These are phyloP conservation scores for Hydraecia micacea DNA, from an alignment of 2,888 invertebrate genomes.

Conservation along the genomic window DNA sequence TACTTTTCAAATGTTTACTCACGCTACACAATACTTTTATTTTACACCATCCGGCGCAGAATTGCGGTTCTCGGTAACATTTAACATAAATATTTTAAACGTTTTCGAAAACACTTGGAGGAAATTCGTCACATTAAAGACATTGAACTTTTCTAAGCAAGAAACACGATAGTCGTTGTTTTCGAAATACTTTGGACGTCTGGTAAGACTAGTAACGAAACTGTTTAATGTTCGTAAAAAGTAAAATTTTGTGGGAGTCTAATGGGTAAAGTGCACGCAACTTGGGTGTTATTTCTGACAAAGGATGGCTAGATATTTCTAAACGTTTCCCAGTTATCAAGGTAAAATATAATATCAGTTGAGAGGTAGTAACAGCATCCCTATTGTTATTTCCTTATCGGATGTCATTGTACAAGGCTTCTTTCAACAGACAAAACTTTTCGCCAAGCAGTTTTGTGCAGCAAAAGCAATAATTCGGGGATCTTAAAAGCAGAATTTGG, in stretches of 20 bases:
- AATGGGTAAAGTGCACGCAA: constrained; percentile 7
- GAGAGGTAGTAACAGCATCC: neutral
- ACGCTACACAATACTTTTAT: constrained; percentile 46
- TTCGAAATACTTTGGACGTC: constrained; percentile 35
- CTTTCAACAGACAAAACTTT: neutral
- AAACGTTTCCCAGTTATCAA: neutral
- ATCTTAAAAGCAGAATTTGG: neutral
- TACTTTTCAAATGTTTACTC: constrained; percentile 59
- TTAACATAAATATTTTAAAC: constrained; percentile 52
- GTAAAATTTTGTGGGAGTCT: neutral
- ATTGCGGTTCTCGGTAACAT: constrained; percentile 46
- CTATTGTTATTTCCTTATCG: neutral
- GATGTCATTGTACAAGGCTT: neutral
- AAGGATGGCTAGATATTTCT: neutral
- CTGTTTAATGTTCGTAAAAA: constrained; percentile 31
- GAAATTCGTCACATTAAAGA: constrained; percentile 57
- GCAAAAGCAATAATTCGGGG: neutral
- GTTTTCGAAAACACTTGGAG: constrained; percentile 57
- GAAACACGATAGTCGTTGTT: constrained; percentile 40
- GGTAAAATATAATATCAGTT: neutral
- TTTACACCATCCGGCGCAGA: constrained; percentile 34
- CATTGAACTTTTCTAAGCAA: constrained; percentile 50
- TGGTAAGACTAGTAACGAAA: constrained; percentile 4
- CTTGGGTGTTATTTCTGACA: neutral
- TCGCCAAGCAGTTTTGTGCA: neutral